Evolutionary conservation across 30 jellyfish, hydroid and myxozoan genomes (phyloP).

Genomic region (Turritopsis dohrnii): DNA sequence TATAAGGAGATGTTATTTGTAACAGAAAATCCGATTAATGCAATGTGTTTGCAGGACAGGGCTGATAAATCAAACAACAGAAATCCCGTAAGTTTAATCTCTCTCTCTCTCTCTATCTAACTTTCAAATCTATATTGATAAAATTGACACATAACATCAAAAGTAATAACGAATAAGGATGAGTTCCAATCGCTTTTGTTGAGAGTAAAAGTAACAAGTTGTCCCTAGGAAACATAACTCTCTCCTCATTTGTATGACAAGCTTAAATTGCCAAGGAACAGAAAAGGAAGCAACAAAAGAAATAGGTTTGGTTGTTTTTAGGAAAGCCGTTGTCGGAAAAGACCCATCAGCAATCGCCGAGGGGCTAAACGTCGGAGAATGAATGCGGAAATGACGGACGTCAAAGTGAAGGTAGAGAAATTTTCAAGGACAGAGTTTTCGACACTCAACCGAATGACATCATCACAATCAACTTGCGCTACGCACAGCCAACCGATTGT

Average conservation of each 20-base stretch:
- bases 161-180: no score
- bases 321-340: no score
- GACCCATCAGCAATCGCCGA: not conserved
- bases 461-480: not conserved
- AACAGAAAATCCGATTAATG: not conserved
- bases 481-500: not conserved
- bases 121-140: no score
- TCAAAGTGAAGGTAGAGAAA: not conserved
- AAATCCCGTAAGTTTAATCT: not conserved
- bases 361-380: not conserved
- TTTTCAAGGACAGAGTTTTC: not conserved
- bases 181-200: no score
- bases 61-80: not conserved
- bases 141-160: no score
- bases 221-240: no score
- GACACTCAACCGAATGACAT: not conserved
- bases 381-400: not conserved
- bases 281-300: no score
- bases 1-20: not conserved
- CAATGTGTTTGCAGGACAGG: not conserved
- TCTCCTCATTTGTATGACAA: no score
- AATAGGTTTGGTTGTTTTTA: no score
- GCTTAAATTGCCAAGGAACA: no score
- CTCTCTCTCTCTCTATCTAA: no score
- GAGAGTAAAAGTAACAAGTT: no score